These are phyloP conservation scores for Orthochromis malagaraziensis DNA, from an alignment of 2,113 vertebrate species.

Conservation along the genomic window DNA sequence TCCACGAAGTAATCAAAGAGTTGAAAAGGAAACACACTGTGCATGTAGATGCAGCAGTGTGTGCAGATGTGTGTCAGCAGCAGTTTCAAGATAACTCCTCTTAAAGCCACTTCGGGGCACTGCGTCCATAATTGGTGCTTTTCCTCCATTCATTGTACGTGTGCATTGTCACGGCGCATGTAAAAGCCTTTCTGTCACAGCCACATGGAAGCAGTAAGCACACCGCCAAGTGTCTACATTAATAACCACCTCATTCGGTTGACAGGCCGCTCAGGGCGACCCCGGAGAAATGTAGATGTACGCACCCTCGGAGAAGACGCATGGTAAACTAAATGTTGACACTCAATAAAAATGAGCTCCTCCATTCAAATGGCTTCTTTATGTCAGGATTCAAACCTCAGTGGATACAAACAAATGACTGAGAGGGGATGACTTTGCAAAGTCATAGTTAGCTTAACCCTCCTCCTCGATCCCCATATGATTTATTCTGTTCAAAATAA, in stretches of 20 bases:
- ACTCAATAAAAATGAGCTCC: constrained; percentile 33
- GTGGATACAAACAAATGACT: constrained; percentile 22
- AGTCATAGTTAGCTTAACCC: constrained; percentile 19
- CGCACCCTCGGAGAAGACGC: not conserved
- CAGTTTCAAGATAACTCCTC: constrained; percentile 21
- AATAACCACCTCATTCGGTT: constrained; percentile 39
- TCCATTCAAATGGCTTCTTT: constrained; percentile 25
- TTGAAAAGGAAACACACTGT: constrained; percentile 31
- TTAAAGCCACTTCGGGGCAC: constrained; percentile 39
- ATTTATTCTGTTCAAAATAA: constrained; percentile 24
- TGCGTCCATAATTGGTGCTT: constrained; percentile 21
- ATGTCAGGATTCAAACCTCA: constrained; percentile 18
- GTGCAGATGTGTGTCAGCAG: constrained; percentile 13
- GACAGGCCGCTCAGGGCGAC: constrained; percentile 7
- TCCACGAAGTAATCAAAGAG: constrained; percentile 62
- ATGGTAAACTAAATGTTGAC: constrained; percentile 29
- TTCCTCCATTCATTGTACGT: not conserved
- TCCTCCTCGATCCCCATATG: not conserved
- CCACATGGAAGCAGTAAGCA: not conserved
- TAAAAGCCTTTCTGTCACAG: constrained; percentile 14
- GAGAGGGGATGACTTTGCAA: constrained; percentile 41
- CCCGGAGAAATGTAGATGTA: not conserved
- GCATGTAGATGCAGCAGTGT: constrained; percentile 38
- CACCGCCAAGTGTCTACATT: constrained; percentile 8
- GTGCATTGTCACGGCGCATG: not conserved